A percentile compares a stretch with the other conserved stretches of the same genome.
phyloP scores from a whole-genome alignment of 2,797 vertebrate genomes.

The Rhinella marina region DNA sequence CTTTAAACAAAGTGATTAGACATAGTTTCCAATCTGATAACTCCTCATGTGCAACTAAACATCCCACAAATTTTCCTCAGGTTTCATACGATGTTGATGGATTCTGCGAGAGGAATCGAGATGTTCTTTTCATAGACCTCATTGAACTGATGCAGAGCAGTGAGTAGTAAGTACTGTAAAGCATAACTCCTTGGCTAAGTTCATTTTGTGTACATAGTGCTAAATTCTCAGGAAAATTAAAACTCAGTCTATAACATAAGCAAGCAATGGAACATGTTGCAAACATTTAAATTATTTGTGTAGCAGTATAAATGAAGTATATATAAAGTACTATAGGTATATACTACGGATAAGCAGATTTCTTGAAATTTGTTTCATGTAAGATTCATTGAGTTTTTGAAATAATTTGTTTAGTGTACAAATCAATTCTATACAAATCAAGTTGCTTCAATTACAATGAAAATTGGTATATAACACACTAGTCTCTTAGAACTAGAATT shows the following conservation, averaged over 20 bases:
- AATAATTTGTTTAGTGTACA: too few relatives aligned
- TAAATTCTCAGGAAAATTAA: neutral
- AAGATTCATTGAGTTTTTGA: too few relatives aligned
- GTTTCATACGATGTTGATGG: slow-evolving; percentile 91
- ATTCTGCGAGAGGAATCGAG: slow-evolving; percentile 94
- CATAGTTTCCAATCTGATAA: neutral
- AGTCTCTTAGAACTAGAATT: too few relatives aligned
- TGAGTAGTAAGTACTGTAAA: slow-evolving; percentile 79
- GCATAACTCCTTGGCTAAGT: neutral
- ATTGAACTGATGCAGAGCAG: slow-evolving; percentile 98
- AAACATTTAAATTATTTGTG: too few relatives aligned
- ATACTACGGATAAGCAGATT: too few relatives aligned
- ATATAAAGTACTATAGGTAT: too few relatives aligned
- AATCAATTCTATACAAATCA: too few relatives aligned
- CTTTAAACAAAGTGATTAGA: neutral
- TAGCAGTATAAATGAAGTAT: too few relatives aligned
- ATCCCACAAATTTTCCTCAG: slow-evolving; percentile 68
- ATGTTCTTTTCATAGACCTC: slow-evolving; percentile 92
- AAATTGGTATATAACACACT: too few relatives aligned
- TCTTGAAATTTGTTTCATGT: too few relatives aligned
- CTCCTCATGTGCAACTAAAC: neutral
- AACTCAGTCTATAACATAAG: neutral
- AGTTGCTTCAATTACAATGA: too few relatives aligned
- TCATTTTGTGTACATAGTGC: neutral
- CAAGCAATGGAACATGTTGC: too few relatives aligned